phyloP scores from a whole-genome alignment of 2,888 invertebrate genomes.

The Chouioia cunea region DNA sequence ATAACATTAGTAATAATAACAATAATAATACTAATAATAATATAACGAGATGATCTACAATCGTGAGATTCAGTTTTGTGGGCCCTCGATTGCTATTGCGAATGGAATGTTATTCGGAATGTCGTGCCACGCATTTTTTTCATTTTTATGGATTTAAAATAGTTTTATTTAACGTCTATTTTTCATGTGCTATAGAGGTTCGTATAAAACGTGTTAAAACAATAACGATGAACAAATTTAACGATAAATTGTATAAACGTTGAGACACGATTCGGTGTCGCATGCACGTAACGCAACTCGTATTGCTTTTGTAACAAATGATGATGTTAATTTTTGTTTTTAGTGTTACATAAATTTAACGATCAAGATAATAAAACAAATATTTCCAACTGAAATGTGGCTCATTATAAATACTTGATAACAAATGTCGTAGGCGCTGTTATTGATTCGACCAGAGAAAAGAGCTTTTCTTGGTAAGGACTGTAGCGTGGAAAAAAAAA shows the following conservation, averaged over 20 bases:
- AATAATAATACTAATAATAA: slow-evolving; percentile 18
- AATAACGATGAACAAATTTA: too few species aligned
- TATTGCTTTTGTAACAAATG: slow-evolving; percentile 4
- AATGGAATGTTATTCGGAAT: slow-evolving; percentile 33
- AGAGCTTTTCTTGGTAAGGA: slow-evolving; percentile 33
- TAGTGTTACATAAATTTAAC: too few species aligned
- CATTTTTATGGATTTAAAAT: slow-evolving; percentile 18
- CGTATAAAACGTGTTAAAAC: too few species aligned
- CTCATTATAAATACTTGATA: too few species aligned
- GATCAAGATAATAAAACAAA: too few species aligned
- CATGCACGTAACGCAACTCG: slow-evolving; percentile 45
- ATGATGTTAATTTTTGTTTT: too few species aligned
- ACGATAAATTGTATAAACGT: slow-evolving; percentile 38
- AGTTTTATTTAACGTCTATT: too few species aligned
- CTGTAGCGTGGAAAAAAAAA: slow-evolving; percentile 51
- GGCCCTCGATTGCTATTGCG: slow-evolving; percentile 36
- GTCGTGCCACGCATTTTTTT: slow-evolving; percentile 36
- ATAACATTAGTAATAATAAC: slow-evolving; percentile 16
- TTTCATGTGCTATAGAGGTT: too few species aligned
- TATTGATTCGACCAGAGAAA: slow-evolving; percentile 38
- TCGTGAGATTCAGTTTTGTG: slow-evolving; percentile 44
- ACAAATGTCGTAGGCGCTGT: too few species aligned
- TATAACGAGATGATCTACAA: slow-evolving; percentile 35
- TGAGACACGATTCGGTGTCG: slow-evolving; percentile 40
- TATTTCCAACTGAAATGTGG: too few species aligned